A percentile compares a stretch with the other conserved stretches of the same genome.
Conservation (phyloP, 2,888 invertebrate species). For the Mesopsocus fuscifrons region DNA sequence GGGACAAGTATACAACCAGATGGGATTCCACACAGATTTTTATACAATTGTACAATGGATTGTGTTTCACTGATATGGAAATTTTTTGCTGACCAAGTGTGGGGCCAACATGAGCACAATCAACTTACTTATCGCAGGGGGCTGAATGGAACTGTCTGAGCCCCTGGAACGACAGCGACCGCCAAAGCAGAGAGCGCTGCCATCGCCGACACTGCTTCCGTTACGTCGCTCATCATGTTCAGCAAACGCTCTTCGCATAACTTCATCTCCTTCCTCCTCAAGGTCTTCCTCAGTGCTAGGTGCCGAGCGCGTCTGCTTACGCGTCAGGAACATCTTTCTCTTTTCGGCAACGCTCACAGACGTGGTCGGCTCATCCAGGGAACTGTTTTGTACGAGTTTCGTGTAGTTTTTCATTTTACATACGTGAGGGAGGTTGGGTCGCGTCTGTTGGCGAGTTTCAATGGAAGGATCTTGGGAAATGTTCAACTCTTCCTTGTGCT, state of each 20-base stretch:
- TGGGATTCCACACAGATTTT: no score
- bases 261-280: no score
- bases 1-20: no score
- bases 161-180: slow-evolving; percentile 15
- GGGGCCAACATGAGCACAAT: no score
- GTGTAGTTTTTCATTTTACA: slow-evolving; percentile 6
- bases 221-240: slow-evolving; percentile 12
- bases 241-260: slow-evolving; percentile 8
- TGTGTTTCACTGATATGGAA: no score
- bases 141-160: slow-evolving; percentile 15
- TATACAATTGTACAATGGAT: no score
- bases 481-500: not conserved
- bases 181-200: slow-evolving; percentile 17
- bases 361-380: slow-evolving; percentile 15
- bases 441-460: not conserved
- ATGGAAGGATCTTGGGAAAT: not conserved
- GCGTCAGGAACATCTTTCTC: slow-evolving; percentile 20
- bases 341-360: slow-evolving; percentile 16
- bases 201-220: slow-evolving; percentile 15
- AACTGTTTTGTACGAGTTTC: slow-evolving; percentile 17
- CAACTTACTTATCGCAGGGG: slow-evolving; percentile 17
- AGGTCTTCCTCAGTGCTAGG: no score
- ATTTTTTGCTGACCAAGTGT: no score
- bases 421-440: not conserved
- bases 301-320: slow-evolving; percentile 25